A percentile compares a stretch with the other conserved stretches of the same genome.
phyloP scores from a whole-genome alignment of 1,140 invertebrate species.

The Heliothis virescens region DNA sequence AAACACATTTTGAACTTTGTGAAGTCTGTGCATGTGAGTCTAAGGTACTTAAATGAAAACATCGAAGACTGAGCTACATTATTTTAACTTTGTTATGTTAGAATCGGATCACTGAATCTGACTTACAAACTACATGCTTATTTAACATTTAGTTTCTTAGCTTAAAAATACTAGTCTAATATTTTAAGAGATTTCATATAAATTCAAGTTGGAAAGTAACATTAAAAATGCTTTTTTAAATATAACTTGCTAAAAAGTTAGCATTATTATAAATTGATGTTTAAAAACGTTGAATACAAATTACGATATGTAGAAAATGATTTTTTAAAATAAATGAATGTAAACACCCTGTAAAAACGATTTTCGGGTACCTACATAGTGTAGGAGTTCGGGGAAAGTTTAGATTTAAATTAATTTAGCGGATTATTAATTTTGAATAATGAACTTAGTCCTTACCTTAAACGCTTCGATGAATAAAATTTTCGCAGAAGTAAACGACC shows the following conservation, averaged over 20 bases:
- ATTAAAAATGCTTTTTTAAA: constrained; percentile 25
- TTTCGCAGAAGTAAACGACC: constrained; percentile 38
- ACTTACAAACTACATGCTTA: constrained; percentile 33
- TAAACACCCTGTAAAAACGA: constrained; percentile 65
- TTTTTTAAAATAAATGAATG: constrained; percentile 20
- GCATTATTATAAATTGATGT: constrained; percentile 36
- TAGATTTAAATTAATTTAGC: constrained; percentile 82
- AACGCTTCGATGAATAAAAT: constrained; percentile 54
- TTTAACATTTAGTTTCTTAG: constrained; percentile 14
- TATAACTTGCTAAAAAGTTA: neutral
- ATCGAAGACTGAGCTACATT: constrained; percentile 8
- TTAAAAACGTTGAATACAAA: neutral
- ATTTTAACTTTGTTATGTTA: constrained; percentile 29
- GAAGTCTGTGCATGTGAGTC: constrained; percentile 3
- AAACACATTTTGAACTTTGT: neutral
- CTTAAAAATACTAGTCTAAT: constrained; percentile 28
- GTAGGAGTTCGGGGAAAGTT: constrained; percentile 76
- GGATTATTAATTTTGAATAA: constrained; percentile 85
- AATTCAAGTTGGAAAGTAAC: constrained; percentile 19
- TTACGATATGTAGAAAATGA: constrained; percentile 32
- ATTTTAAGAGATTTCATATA: constrained; percentile 47
- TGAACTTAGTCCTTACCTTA: constrained; percentile 70
- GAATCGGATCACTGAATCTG: constrained; percentile 22
- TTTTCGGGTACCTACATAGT: constrained; percentile 18
- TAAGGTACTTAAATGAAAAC: neutral